phyloP scores from a whole-genome alignment of 2,113 vertebrate genomes.

The Mionectes macconnelli region DNA sequence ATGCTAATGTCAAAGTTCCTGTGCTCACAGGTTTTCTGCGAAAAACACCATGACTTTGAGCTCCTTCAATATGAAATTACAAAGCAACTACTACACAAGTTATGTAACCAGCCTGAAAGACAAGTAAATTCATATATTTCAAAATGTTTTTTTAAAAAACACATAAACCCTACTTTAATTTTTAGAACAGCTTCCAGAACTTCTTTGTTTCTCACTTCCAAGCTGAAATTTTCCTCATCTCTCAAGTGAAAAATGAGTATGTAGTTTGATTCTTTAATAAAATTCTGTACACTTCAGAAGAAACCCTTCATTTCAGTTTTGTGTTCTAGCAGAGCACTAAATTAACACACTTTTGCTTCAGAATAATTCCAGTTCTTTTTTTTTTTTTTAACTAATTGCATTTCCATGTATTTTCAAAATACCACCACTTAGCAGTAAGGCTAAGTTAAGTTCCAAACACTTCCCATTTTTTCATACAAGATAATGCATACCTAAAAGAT shows the following conservation, averaged over 20 bases:
- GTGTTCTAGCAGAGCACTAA: background rate
- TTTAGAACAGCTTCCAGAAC: background rate
- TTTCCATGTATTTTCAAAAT: constrained; percentile 36
- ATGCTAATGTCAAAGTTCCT: background rate
- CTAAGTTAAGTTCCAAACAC: background rate
- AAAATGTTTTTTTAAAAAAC: background rate
- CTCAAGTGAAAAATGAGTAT: background rate
- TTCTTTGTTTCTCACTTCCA: background rate
- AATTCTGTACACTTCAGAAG: background rate
- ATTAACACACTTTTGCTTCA: background rate
- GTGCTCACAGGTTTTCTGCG: background rate
- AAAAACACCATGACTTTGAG: background rate
- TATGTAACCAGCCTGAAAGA: background rate
- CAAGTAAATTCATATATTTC: background rate
- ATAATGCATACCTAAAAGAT: background rate
- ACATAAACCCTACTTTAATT: background rate
- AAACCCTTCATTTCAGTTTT: background rate
- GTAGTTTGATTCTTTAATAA: background rate
- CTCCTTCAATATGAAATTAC: background rate
- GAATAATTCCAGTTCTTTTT: background rate
- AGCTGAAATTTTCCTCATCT: background rate
- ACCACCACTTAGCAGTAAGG: background rate
- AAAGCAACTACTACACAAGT: background rate
- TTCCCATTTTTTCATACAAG: background rate
- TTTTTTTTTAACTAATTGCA: background rate